Base-by-base conservation (phyloP, 2,797 vertebrate species). In the Smutsia gigantea region DNA sequence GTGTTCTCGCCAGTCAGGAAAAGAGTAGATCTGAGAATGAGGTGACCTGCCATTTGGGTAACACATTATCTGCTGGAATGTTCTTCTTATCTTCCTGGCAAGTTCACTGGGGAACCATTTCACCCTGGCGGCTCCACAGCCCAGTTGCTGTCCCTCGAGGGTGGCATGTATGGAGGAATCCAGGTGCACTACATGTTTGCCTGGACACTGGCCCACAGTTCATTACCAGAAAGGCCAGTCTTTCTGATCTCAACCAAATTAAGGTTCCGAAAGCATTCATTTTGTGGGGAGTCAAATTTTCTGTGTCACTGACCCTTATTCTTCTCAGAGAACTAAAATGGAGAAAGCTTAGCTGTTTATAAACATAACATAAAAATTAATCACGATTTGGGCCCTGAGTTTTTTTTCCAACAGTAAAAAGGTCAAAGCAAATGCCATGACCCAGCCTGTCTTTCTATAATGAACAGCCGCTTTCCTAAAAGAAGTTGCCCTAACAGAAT, bases 191-290 rank as follows among this genome's bases (percentile, higher is more conserved):
- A 31, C 64, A 10, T 15, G 13, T 88, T 77, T 39, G 81, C 86
- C 92, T 92, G 82, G 94, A 93, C 71, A 79, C 57, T 21, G 68
- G 71, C 96, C 97, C 69, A 4, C 34, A 49, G 53, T 91, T 97
- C 93, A 61, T 87, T 96, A 96, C 94, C 93, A 94, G 88, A 90
- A 89, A 97, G 51, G 25, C 46, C n/a, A 75, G 87, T 84, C 85
- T 96, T 66, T 97, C 95, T 96, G 87, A 89, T 96, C 77, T 94
- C 89, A 82, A 94, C 71, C 94, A 94, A 95, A 96, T 95, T 74
- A 96, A 83, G 37, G 25, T 82, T 97, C 77, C 23, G 8, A 84
- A 93, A 97, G 92, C 72, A 72, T 95, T 59, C 51, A 86, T 96
- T 96, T 91, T 94, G 85, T 12, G 25, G 77, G 51, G 88, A 90